Evolutionary conservation across 2,888 invertebrate genomes (phyloP).

Genomic region (Eremobia ochroleuca): DNA sequence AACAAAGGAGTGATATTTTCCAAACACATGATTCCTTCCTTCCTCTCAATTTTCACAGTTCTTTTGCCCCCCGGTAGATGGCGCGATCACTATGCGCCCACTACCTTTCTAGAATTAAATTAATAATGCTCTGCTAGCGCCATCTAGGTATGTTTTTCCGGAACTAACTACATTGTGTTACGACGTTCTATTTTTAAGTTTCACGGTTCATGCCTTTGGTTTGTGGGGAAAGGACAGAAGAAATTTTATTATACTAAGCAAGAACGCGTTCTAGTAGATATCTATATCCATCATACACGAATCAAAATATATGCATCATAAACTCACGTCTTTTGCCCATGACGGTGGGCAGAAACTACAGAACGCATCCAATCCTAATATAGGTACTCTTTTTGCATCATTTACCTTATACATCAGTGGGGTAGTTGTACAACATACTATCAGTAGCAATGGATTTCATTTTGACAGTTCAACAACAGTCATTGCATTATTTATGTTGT

Average conservation of each 20-base stretch:
- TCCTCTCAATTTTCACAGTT: constrained; percentile 21
- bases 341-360: background rate
- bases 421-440: too few species aligned
- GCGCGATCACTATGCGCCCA: constrained; percentile 37
- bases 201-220: background rate
- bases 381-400: background rate
- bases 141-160: constrained; percentile 66
- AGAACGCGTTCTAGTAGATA: background rate
- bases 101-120: background rate
- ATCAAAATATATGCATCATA: too few species aligned
- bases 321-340: background rate
- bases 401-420: background rate
- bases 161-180: constrained; percentile 31
- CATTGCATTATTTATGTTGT: too few species aligned
- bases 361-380: background rate
- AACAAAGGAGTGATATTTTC: background rate
- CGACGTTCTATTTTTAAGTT: background rate
- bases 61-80: constrained; percentile 75
- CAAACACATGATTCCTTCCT: too few species aligned
- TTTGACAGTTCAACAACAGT: too few species aligned
- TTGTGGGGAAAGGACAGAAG: background rate
- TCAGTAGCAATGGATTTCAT: too few species aligned
- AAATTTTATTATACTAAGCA: background rate
- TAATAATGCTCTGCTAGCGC: constrained; percentile 36
- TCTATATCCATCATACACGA: background rate